Evolutionary conservation across 2,797 vertebrate species (phyloP).

Genomic region (Nyctalus aviator): DNA sequence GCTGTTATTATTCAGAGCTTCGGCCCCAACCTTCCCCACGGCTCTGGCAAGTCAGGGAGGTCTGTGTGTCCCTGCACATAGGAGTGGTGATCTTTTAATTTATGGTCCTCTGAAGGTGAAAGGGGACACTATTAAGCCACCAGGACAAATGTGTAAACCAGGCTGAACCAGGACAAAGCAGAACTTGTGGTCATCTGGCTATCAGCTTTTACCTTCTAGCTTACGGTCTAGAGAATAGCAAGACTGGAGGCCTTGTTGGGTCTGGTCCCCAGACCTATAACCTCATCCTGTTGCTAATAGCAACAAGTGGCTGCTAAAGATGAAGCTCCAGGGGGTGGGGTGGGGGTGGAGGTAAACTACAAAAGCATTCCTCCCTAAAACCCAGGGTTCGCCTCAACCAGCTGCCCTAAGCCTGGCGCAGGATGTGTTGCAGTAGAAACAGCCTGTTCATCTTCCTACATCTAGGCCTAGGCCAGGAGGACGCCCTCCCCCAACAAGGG

Average conservation of each 20-base stretch:
- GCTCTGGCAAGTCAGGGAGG: not conserved
- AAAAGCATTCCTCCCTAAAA: not conserved
- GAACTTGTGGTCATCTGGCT: not conserved
- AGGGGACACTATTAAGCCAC: not conserved
- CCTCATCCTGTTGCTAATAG: not conserved
- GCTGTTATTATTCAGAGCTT: not conserved
- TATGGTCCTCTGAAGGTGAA: not conserved
- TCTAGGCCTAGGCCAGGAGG: not conserved
- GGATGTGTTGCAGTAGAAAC: not conserved
- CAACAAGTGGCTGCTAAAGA: constrained; percentile 31
- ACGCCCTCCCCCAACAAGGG: not conserved
- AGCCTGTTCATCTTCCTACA: not conserved
- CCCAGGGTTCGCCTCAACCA: not conserved
- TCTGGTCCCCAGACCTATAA: not conserved
- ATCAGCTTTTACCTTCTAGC: not conserved
- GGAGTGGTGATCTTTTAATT: not conserved
- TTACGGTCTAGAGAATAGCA: not conserved
- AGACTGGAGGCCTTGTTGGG: not conserved
- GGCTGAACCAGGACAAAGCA: not conserved
- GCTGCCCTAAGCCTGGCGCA: not conserved
- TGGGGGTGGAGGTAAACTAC: not conserved
- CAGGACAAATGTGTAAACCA: constrained; percentile 8
- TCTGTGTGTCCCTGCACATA: not conserved
- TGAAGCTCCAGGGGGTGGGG: not conserved
- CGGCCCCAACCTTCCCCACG: not conserved